Percentiles rank a stretch among this genome's conserved stretches.
These are phyloP conservation scores for Neosalanx taihuensis DNA, from an alignment of 2,797 vertebrate genomes.

Conservation along the genomic window DNA sequence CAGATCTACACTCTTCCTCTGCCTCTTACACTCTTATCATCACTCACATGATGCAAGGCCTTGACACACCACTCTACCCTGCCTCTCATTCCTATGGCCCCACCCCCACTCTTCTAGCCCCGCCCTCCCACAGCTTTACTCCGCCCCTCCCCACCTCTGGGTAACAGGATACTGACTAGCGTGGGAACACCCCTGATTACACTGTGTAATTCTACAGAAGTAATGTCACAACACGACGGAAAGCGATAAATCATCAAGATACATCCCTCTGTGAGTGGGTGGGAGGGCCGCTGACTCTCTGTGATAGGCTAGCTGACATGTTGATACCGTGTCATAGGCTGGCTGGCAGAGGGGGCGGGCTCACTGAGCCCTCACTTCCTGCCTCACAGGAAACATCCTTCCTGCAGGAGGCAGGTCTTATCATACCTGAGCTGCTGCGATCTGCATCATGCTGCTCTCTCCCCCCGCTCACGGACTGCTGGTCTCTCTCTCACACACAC, in stretches of 20 bases:
- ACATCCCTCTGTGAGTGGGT: neutral
- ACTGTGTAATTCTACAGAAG: neutral
- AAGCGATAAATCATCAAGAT: conserved; percentile 29
- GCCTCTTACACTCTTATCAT: conserved; percentile 45
- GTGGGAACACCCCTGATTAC: too few relatives aligned
- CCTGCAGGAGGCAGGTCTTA: conserved; percentile 47
- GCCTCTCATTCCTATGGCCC: neutral
- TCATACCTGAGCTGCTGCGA: conserved; percentile 51
- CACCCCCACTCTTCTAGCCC: conserved; percentile 32
- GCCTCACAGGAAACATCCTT: conserved; percentile 44
- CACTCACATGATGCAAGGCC: conserved; percentile 58
- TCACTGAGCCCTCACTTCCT: conserved; percentile 45
- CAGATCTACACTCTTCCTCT: conserved; percentile 49
- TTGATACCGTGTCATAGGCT: conserved; percentile 40
- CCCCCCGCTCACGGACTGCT: neutral
- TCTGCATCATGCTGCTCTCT: neutral
- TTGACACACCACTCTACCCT: conserved; percentile 3
- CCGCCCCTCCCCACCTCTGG: too few relatives aligned
- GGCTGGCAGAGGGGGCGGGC: neutral
- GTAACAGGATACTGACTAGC: too few relatives aligned
- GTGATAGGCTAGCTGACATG: conserved; percentile 31
- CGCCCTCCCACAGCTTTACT: neutral
- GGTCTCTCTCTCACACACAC: neutral
- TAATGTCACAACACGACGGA: conserved; percentile 45
- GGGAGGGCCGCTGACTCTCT: neutral